Percentiles rank a stretch among this genome's conserved stretches.
phyloP scores from a whole-genome alignment of 2,113 vertebrate species.

The Chrysochloris asiatica region DNA sequence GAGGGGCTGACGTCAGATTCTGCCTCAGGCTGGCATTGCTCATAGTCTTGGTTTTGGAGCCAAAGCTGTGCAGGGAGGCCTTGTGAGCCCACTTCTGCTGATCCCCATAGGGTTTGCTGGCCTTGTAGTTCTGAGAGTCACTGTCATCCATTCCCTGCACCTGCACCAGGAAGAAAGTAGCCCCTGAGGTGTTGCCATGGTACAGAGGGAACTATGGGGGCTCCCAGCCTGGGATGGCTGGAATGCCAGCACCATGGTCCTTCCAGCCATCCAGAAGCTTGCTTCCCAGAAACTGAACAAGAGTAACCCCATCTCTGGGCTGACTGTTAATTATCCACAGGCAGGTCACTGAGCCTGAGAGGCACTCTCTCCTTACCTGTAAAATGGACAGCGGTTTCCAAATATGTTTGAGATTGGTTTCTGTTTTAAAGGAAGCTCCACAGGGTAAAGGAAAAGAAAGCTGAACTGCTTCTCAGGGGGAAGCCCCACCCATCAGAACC shows the following conservation, averaged over 20 bases:
- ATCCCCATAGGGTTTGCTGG: accelerated
- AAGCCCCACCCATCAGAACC: background rate
- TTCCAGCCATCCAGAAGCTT: background rate
- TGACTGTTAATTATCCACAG: background rate
- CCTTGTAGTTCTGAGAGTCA: accelerated
- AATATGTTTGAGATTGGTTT: background rate
- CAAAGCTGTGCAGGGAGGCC: accelerated
- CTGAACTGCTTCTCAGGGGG: background rate
- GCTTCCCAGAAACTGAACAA: background rate
- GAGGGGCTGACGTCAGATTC: conserved; percentile 43
- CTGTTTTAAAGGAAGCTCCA: background rate
- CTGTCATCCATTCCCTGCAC: background rate
- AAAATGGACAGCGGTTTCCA: conserved; percentile 10
- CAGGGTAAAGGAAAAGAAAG: background rate
- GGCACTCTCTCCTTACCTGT: background rate
- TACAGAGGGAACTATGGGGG: background rate
- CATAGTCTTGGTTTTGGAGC: accelerated
- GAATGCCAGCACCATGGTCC: accelerated
- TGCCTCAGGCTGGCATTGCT: background rate
- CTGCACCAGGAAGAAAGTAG: background rate
- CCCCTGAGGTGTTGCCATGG: accelerated
- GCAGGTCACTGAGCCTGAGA: background rate
- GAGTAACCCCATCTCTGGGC: background rate
- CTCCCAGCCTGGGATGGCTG: background rate
- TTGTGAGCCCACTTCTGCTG: conserved; percentile 5